A percentile compares a stretch with the other conserved stretches of the same genome.
Evolutionary conservation across 2,113 vertebrate species (phyloP).

Genomic region (Ictalurus furcatus): DNA sequence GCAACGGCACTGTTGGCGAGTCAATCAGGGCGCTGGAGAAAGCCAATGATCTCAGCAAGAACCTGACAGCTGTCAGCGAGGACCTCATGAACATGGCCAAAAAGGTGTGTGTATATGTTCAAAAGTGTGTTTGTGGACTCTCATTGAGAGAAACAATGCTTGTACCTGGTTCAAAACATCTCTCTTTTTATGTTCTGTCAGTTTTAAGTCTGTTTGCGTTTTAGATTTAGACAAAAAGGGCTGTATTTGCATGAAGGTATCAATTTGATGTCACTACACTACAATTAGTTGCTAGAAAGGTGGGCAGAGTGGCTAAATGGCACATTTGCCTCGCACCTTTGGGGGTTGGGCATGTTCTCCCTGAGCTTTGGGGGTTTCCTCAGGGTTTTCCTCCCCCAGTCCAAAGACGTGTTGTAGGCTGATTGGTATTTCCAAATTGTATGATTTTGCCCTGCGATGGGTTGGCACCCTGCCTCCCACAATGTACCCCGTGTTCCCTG

Average conservation of each 20-base stretch:
- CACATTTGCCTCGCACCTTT: too few relatives aligned
- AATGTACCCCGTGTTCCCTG: too few relatives aligned
- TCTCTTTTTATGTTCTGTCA: neutral
- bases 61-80: constrained; percentile 65
- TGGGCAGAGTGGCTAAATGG: too few relatives aligned
- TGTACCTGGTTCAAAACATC: neutral
- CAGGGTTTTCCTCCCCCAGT: too few relatives aligned
- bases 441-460: too few relatives aligned
- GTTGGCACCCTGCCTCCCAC: too few relatives aligned
- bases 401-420: too few relatives aligned
- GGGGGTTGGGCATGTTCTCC: too few relatives aligned
- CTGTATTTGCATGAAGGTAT: neutral
- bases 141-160: neutral
- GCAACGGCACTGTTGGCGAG: constrained; percentile 72
- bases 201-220: neutral
- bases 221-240: neutral
- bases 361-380: too few relatives aligned
- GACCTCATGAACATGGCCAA: constrained; percentile 68
- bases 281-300: too few relatives aligned
- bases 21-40: constrained; percentile 65
- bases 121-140: neutral
- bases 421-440: too few relatives aligned
- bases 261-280: neutral
- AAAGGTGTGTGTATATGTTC: constrained; percentile 69
- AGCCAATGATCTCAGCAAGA: constrained; percentile 59